A percentile compares a stretch with the other conserved stretches of the same genome.
Conservation (phyloP, 2,888 invertebrate genomes). For the Drosophila multiciliata region DNA sequence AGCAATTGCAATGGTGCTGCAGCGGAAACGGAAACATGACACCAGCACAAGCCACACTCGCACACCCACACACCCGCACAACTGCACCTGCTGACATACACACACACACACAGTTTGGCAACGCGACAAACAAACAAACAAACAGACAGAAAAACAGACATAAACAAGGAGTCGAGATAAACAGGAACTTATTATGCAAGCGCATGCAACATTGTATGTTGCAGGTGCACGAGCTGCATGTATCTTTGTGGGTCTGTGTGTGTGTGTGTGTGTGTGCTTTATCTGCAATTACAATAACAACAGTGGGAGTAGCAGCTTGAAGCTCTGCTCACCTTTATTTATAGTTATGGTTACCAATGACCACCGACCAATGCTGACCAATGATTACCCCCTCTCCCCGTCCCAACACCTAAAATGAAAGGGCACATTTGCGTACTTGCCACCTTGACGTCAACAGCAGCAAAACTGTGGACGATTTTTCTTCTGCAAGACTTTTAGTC, state of each 20-base stretch:
- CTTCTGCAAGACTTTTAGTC: constrained; percentile 21
- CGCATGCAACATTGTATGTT: constrained; percentile 59
- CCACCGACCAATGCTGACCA: constrained; percentile 20
- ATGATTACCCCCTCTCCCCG: not conserved
- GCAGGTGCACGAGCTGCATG: constrained; percentile 4
- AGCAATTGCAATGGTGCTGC: constrained; percentile 45
- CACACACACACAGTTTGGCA: not conserved
- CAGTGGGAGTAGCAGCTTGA: constrained; percentile 17
- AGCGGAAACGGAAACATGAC: constrained; percentile 78
- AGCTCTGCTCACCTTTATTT: constrained; percentile 34
- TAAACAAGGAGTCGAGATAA: constrained; percentile 69
- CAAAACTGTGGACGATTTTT: constrained; percentile 19
- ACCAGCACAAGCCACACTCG: constrained; percentile 57
- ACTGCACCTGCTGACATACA: not conserved
- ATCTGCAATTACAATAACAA: constrained; percentile 55
- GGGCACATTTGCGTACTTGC: constrained; percentile 41
- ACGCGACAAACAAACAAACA: too few species aligned
- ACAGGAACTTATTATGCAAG: constrained; percentile 78
- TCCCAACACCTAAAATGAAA: constrained; percentile 18
- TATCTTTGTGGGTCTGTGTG: not conserved
- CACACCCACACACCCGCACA: constrained; percentile 28
- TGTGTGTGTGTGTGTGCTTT: constrained; percentile 32
- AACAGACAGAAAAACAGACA: constrained; percentile 54
- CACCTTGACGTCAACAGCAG: constrained; percentile 49
- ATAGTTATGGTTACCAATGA: constrained; percentile 57